phyloP scores from a whole-genome alignment of 2,113 vertebrate species.

The Ciconia boyciana region DNA sequence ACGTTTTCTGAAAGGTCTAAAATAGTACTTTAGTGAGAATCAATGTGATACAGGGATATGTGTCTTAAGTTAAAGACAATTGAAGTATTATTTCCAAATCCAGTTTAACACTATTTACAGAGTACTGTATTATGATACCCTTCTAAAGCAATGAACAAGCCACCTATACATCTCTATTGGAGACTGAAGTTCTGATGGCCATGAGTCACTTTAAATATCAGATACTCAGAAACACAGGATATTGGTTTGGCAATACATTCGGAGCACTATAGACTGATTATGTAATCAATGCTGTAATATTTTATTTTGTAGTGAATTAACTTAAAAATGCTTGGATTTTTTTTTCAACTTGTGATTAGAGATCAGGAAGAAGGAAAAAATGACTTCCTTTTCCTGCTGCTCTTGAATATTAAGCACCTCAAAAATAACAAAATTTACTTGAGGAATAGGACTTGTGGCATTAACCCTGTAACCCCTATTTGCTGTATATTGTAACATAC shows the following conservation, averaged over 20 bases:
- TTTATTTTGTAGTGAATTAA: neutral
- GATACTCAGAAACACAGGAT: neutral
- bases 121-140: neutral
- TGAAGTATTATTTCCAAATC: neutral
- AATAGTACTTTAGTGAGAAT: neutral
- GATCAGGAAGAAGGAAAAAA: neutral
- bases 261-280: neutral
- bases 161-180: neutral
- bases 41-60: neutral
- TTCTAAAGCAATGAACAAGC: neutral
- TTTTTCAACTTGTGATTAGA: neutral
- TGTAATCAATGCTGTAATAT: neutral
- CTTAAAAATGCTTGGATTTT: neutral
- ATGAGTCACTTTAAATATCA: neutral
- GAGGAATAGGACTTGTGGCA: neutral
- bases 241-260: neutral
- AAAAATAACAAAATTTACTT: neutral
- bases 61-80: neutral
- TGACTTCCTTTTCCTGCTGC: fast-evolving
- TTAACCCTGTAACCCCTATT: neutral
- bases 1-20: neutral
- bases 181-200: neutral
- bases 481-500: fast-evolving
- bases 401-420: neutral
- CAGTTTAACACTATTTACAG: neutral